Base-by-base conservation (phyloP, 1,140 invertebrate species). In the Apis cerana region DNA sequence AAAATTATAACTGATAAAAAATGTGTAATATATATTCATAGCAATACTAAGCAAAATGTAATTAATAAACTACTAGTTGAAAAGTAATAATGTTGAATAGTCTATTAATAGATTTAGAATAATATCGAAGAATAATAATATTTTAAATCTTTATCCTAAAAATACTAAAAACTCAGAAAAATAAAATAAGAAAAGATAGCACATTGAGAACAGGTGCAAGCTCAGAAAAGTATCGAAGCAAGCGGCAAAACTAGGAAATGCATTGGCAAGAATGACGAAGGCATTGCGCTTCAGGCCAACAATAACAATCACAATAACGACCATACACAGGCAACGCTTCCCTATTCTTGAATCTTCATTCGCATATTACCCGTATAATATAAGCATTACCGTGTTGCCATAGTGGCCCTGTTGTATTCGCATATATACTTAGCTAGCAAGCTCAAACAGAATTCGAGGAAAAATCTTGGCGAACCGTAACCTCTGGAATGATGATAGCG, bases 261-360 rank as follows among this genome's bases (percentile, higher is more conserved):
- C 72, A 86, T 71, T 21, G 74, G 54, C 15, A 86, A 88, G 87
- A 89, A 74, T 87, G 83, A 88, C 86, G 85, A 82, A 85, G 85
- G 79, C 87, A 70, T 82, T 89, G 88, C 88, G 85, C 85, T 69
- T 83, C 77, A 82, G 56, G 48, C 75, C 74, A 62, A 80, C 76
- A 76, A 80, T 75, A 85, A 86, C 78, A 85, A 76, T 68, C 23
- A 62, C 33, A 71, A 50, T 80, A 86, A 86, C 79, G 62, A 69
- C 72, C 72, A 62, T 50, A 21, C 27, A 64, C 50, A 64, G 48
- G 72, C 52, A 13, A n/a, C 74, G 33, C 74, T 68, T 68, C 33
- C 62, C 80, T 64, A 76, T 75, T 71, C 71, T 72, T 61, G 79
- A 82, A 85, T 85, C 62, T 80, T 77, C 69, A 64, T 68, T 56